phyloP scores from a whole-genome alignment of 2,797 vertebrate species.

The Lycodopsis pacificus region DNA sequence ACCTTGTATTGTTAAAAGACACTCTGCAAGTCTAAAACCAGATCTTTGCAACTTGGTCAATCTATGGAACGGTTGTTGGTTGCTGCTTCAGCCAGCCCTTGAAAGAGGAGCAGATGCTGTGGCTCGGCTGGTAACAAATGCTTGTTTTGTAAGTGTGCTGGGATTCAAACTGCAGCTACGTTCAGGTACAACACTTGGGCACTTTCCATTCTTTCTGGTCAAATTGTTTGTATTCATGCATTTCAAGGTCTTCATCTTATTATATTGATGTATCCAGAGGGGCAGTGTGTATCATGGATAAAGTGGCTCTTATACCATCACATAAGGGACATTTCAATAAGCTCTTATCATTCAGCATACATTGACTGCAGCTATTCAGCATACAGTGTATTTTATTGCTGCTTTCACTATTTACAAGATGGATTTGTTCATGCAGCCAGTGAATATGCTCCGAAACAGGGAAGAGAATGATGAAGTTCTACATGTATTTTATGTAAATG shows the following conservation, averaged over 20 bases:
- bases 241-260: background rate
- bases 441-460: conserved; percentile 33
- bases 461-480: conserved; percentile 20
- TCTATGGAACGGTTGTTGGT: background rate
- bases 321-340: conserved; percentile 56
- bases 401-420: conserved; percentile 59
- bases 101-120: conserved; percentile 18
- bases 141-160: no score
- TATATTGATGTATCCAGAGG: conserved; percentile 1
- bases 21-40: background rate
- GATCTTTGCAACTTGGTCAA: conserved; percentile 1
- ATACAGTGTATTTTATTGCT: conserved; percentile 54
- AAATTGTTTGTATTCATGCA: background rate
- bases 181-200: background rate
- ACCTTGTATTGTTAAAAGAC: background rate
- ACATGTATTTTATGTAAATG: conserved; percentile 28
- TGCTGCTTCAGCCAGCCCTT: no score
- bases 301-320: conserved; percentile 36
- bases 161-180: no score
- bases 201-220: background rate
- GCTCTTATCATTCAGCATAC: conserved; percentile 51
- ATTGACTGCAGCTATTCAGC: conserved; percentile 37
- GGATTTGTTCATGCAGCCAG: conserved; percentile 57
- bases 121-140: background rate
- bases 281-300: conserved; percentile 14